These are phyloP conservation scores for Pararge aegeria DNA, from an alignment of 1,140 invertebrate species.

Conservation along the genomic window DNA sequence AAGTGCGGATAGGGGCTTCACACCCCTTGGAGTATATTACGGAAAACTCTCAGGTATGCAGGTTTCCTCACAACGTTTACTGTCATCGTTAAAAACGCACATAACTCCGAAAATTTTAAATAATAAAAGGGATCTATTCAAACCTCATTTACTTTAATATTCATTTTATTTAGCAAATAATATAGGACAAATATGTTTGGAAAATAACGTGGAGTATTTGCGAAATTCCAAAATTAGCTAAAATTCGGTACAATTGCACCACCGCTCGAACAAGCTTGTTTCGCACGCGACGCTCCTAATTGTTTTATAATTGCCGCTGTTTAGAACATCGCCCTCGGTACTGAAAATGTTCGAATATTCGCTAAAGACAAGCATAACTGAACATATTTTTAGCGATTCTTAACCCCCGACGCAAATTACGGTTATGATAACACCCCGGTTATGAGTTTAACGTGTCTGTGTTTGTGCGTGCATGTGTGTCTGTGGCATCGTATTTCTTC, in stretches of 20 bases:
- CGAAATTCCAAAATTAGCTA: constrained; percentile 16
- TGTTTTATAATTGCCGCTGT: constrained; percentile 28
- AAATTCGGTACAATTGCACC: constrained; percentile 19
- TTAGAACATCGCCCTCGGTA: constrained; percentile 11
- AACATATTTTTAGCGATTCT: background rate
- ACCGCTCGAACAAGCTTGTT: constrained; percentile 20
- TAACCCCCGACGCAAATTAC: too few relatives aligned
- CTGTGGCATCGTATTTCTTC: too few relatives aligned
- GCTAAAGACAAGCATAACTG: background rate
- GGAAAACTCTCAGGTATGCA: too few relatives aligned
- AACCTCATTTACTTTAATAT: background rate
- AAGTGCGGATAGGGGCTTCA: too few relatives aligned
- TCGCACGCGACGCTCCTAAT: constrained; percentile 29
- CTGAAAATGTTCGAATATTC: constrained; percentile 6
- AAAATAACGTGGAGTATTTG: constrained; percentile 7
- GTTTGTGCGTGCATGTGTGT: too few relatives aligned
- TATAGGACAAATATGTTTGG: background rate
- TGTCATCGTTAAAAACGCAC: too few relatives aligned
- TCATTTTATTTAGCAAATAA: background rate
- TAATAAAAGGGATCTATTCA: too few relatives aligned
- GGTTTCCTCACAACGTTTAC: too few relatives aligned
- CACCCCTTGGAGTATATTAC: too few relatives aligned
- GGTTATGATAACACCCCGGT: too few relatives aligned
- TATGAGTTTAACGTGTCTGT: too few relatives aligned
- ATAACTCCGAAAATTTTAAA: too few relatives aligned